phyloP scores from a whole-genome alignment of 1,140 invertebrate genomes.

The Rhopalosiphum padi region DNA sequence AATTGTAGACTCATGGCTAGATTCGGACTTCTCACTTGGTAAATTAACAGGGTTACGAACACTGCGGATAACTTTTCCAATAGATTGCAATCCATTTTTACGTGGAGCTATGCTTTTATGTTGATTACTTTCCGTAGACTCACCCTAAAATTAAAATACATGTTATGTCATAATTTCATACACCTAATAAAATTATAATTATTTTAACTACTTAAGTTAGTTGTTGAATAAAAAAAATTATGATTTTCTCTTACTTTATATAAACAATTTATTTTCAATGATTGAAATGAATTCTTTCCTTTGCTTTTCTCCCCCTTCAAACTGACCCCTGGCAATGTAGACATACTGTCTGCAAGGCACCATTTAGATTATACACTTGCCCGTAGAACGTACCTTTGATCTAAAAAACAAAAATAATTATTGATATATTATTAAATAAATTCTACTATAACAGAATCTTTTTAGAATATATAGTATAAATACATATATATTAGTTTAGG shows the following conservation, averaged over 20 bases:
- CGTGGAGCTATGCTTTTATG: conserved; percentile 83
- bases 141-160: conserved; percentile 71
- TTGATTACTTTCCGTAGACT: conserved; percentile 84
- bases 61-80: conserved; percentile 87
- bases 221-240: background rate
- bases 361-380: conserved; percentile 78
- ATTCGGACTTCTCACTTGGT: conserved; percentile 96
- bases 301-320: conserved; percentile 86
- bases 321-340: conserved; percentile 81
- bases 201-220: background rate
- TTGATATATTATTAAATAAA: background rate
- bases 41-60: conserved; percentile 95
- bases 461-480: too few relatives aligned
- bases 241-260: conserved; percentile 78
- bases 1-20: conserved; percentile 77
- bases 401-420: conserved; percentile 63
- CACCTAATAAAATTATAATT: background rate
- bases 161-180: background rate
- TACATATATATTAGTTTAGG: too few relatives aligned
- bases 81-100: conserved; percentile 98
- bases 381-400: conserved; percentile 81
- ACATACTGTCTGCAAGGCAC: conserved; percentile 86
- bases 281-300: conserved; percentile 89
- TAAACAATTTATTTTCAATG: conserved; percentile 96
- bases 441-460: too few relatives aligned